phyloP scores from a whole-genome alignment of 2,888 invertebrate species.

The Rhagonycha fulva region DNA sequence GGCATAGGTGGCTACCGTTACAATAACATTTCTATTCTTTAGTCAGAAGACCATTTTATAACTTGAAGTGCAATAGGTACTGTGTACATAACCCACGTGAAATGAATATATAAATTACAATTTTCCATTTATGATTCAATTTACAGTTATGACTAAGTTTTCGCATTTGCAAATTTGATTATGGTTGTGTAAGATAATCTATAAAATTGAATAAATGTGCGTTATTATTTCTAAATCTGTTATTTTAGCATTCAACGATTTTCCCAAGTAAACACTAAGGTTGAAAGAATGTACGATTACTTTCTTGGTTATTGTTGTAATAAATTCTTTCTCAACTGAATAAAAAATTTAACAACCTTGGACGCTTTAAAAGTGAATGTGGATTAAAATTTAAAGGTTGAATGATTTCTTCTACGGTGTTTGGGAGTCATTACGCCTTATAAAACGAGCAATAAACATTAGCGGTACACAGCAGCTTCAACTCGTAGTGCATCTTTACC shows the following conservation, averaged over 20 bases:
- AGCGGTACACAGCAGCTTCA: not conserved
- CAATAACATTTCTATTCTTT: not conserved
- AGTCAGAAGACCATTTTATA: not conserved
- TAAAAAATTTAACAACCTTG: conserved; percentile 27
- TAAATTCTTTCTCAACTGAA: not conserved
- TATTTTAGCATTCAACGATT: not conserved
- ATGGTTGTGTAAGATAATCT: not conserved
- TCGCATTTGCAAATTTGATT: not conserved
- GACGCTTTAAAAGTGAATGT: conserved; percentile 33
- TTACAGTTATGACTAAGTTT: not conserved
- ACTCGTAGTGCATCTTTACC: not conserved
- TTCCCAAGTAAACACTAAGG: not conserved
- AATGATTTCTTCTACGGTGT: conserved; percentile 17
- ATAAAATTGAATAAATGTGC: not conserved
- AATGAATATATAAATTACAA: not conserved
- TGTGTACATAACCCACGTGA: not conserved
- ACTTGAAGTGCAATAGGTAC: not conserved
- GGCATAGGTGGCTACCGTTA: not conserved
- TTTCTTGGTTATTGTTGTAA: not conserved
- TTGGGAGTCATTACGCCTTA: not conserved
- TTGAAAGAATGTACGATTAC: not conserved
- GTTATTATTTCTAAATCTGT: not conserved
- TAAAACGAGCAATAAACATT: not conserved
- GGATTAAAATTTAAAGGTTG: conserved; percentile 25
- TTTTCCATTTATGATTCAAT: not conserved